These are phyloP conservation scores for Drosophila pullipes DNA, from an alignment of 2,888 invertebrate species.

Conservation along the genomic window DNA sequence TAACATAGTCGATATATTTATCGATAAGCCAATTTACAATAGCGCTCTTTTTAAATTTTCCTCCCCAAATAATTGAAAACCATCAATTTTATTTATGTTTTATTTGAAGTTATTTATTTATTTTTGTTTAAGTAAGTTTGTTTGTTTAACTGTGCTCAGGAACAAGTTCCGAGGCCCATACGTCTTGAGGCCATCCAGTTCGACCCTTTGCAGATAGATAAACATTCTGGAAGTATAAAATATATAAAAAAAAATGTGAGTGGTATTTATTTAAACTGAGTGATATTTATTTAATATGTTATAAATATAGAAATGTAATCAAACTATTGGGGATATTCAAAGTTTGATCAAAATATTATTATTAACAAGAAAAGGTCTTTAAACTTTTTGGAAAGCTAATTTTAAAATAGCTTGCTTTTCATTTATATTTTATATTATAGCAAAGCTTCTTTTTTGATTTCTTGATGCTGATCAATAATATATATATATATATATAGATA, in stretches of 20 bases:
- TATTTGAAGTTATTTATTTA: background rate
- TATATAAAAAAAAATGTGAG: background rate
- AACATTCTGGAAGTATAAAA: slow-evolving; percentile 74
- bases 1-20: background rate
- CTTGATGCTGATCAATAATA: background rate
- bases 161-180: slow-evolving; percentile 94
- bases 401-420: too few relatives aligned
- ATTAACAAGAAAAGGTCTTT: background rate
- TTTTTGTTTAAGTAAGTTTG: background rate
- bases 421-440: too few relatives aligned
- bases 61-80: background rate
- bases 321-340: background rate
- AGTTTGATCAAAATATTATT: background rate
- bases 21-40: background rate
- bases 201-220: slow-evolving; percentile 89
- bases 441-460: background rate
- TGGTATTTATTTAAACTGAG: background rate
- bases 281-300: background rate
- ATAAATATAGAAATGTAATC: background rate
- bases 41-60: background rate
- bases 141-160: slow-evolving; percentile 87
- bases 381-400: too few relatives aligned
- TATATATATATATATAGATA: background rate
- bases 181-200: slow-evolving; percentile 98
- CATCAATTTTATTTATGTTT: background rate